These are phyloP conservation scores for Eptesicus fuscus DNA, from an alignment of 2,113 vertebrate species.

Conservation along the genomic window DNA sequence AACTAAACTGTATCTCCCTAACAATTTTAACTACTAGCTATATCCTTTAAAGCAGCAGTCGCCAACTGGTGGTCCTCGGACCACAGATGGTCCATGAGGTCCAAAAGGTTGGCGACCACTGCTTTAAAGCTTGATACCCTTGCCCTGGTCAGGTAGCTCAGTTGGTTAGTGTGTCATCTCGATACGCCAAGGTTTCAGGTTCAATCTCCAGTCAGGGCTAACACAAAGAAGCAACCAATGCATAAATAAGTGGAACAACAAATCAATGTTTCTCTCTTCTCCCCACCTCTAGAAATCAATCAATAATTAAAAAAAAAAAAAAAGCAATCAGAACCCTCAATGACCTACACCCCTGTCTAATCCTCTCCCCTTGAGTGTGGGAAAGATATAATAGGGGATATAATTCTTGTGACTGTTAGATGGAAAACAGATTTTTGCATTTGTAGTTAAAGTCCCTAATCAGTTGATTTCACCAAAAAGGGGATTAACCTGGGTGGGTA, in stretches of 20 bases:
- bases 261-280: no score
- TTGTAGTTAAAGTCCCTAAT: slow-evolving; percentile 48
- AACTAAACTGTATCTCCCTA: background rate
- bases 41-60: background rate
- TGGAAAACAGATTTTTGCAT: background rate
- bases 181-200: no score
- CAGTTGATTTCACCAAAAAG: slow-evolving; percentile 16
- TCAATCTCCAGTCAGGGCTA: no score
- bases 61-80: no score
- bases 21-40: background rate
- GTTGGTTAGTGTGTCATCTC: background rate
- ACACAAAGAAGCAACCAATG: no score
- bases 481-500: background rate
- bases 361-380: background rate
- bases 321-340: background rate
- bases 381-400: background rate
- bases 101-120: no score
- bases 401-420: background rate
- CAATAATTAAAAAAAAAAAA: background rate
- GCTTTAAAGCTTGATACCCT: background rate
- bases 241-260: no score
- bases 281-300: no score
- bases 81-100: no score
- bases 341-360: background rate
- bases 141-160: background rate